These are phyloP conservation scores for Caenorhabditis parvicauda DNA, from an alignment of 2,888 invertebrate species.

Conservation along the genomic window DNA sequence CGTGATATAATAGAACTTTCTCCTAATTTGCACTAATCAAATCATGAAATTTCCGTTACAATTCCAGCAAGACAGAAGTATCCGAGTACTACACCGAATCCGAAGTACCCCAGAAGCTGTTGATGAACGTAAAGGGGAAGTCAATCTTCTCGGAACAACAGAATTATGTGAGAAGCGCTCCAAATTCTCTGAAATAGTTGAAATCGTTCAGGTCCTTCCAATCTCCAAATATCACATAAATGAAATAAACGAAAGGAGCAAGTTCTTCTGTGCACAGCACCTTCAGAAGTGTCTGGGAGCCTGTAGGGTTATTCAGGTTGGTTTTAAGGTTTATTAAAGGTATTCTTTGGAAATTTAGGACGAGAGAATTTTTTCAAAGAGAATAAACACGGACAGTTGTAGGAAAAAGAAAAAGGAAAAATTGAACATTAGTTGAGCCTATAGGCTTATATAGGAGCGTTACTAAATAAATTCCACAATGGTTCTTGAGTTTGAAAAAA, in stretches of 20 bases:
- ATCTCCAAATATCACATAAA: constrained; percentile 50
- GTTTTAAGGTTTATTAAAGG: background rate
- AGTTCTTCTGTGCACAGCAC: constrained; percentile 55
- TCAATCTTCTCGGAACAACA: constrained; percentile 50
- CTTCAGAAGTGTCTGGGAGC: constrained; percentile 55
- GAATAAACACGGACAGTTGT: background rate
- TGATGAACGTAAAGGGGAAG: constrained; percentile 37
- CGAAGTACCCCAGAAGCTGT: constrained; percentile 55
- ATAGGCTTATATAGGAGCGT: no score
- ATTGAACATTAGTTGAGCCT: background rate
- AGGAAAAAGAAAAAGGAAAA: background rate
- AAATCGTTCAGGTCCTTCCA: constrained; percentile 53
- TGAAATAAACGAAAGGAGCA: constrained; percentile 59
- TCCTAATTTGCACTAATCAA: no score
- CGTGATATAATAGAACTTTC: background rate
- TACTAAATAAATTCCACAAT: no score
- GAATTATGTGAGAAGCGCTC: constrained; percentile 45
- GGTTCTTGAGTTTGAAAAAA: no score
- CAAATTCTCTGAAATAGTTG: background rate
- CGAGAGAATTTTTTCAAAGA: no score
- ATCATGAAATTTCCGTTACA: no score
- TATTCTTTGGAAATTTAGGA: background rate
- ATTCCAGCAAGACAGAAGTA: constrained; percentile 52
- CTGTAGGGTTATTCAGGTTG: constrained; percentile 55
- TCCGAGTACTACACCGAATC: constrained; percentile 55